phyloP scores from a whole-genome alignment of 2,888 invertebrate species.

The Idaea aversata region DNA sequence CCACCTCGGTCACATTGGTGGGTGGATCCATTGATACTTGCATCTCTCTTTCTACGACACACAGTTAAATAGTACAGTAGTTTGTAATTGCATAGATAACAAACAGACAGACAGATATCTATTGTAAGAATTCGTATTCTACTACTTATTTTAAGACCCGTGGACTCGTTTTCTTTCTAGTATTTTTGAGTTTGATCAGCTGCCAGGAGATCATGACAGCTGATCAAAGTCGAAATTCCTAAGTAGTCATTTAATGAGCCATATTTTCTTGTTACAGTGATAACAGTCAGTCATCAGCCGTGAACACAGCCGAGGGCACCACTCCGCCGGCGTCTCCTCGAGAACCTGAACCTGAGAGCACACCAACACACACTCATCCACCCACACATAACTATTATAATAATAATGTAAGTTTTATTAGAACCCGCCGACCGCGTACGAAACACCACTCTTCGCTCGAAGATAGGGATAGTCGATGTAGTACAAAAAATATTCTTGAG shows the following conservation, averaged over 20 bases:
- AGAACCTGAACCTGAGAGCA: slow-evolving; percentile 34
- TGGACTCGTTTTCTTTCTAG: no score
- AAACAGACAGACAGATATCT: no score
- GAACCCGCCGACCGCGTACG: neutral
- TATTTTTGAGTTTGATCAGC: no score
- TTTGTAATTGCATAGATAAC: no score
- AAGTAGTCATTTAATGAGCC: neutral
- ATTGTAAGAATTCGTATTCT: no score
- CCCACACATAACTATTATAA: slow-evolving; percentile 39
- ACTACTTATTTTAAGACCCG: no score
- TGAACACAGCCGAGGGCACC: slow-evolving; percentile 37
- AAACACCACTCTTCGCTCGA: neutral
- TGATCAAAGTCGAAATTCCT: no score
- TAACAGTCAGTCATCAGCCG: slow-evolving; percentile 67
- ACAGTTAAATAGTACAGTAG: no score
- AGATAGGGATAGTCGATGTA: neutral
- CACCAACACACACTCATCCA: slow-evolving; percentile 38
- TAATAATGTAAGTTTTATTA: slow-evolving; percentile 44
- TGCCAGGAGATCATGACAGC: no score
- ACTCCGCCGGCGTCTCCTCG: slow-evolving; percentile 48
- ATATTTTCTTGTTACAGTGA: slow-evolving; percentile 49
- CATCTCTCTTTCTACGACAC: no score
- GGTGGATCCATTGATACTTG: no score
- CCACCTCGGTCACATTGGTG: no score
- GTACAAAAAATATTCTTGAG: slow-evolving; percentile 11